phyloP scores from a whole-genome alignment of 2,797 vertebrate genomes.

The Crocidura indochinensis region DNA sequence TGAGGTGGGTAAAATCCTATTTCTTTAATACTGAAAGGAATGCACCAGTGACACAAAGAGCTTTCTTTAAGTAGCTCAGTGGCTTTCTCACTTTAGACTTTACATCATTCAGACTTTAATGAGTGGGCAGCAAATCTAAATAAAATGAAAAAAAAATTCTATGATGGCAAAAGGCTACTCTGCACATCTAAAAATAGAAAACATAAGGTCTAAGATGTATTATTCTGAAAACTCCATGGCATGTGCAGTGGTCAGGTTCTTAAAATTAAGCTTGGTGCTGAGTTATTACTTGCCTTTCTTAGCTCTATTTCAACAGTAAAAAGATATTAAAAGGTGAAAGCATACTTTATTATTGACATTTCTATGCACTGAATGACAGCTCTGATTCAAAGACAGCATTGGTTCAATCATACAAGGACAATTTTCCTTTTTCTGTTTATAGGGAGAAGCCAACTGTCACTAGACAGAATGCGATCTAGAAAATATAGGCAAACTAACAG shows the following conservation, averaged over 20 bases:
- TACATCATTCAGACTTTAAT: conserved; percentile 63
- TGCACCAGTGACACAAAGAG: background rate
- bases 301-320: conserved; percentile 41
- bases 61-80: background rate
- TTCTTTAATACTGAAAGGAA: background rate
- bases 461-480: background rate
- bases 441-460: background rate
- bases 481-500: background rate
- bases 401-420: background rate
- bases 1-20: background rate
- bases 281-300: conserved; percentile 63
- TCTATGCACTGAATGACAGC: background rate
- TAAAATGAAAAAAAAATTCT: conserved; percentile 9
- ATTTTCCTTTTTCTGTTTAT: background rate
- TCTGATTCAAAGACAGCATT: background rate
- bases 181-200: conserved; percentile 54
- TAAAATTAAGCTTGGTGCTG: conserved; percentile 31
- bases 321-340: conserved; percentile 32
- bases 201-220: background rate
- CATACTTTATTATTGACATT: background rate
- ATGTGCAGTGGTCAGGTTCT: conserved; percentile 44
- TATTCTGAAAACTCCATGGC: background rate
- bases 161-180: conserved; percentile 18
- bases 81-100: conserved; percentile 31
- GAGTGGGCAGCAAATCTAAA: conserved; percentile 46